Evolutionary conservation across 2,888 invertebrate genomes (phyloP).

Genomic region (Galerucella calmariensis): DNA sequence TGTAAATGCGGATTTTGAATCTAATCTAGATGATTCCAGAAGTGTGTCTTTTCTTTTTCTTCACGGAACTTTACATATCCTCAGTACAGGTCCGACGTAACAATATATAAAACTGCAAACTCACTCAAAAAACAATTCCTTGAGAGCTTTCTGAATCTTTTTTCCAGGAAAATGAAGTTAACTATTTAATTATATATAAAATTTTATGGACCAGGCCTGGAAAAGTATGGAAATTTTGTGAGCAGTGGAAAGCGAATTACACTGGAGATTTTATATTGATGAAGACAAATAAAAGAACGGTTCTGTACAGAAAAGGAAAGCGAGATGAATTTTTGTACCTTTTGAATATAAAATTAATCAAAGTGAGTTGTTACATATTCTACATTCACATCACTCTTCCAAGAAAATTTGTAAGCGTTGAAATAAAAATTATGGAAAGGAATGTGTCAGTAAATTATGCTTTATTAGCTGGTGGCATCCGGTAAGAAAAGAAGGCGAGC

Average conservation of each 20-base stretch:
- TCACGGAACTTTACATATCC: too few relatives aligned
- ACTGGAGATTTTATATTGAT: slow-evolving; percentile 4
- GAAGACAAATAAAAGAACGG: neutral
- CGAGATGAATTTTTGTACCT: slow-evolving; percentile 3
- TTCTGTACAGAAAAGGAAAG: neutral
- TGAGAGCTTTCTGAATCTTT: too few relatives aligned
- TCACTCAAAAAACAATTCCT: too few relatives aligned
- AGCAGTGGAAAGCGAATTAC: slow-evolving; percentile 7
- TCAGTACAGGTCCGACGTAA: too few relatives aligned
- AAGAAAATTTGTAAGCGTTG: neutral
- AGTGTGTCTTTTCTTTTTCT: too few relatives aligned
- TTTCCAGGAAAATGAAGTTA: too few relatives aligned
- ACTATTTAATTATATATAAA: too few relatives aligned
- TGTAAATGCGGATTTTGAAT: too few relatives aligned
- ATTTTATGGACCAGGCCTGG: too few relatives aligned
- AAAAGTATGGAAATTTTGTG: slow-evolving; percentile 10
- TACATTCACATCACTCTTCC: neutral
- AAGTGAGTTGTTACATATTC: neutral
- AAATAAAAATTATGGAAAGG: neutral
- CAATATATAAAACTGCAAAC: too few relatives aligned
- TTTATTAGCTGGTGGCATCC: neutral
- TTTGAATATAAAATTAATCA: slow-evolving; percentile 12
- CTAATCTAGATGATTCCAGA: too few relatives aligned
- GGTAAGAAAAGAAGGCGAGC: too few relatives aligned
- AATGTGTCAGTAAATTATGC: neutral